Percentiles rank a stretch among this genome's conserved stretches.
Evolutionary conservation across 1,140 invertebrate species (phyloP).

Genomic region (Conus betulinus): DNA sequence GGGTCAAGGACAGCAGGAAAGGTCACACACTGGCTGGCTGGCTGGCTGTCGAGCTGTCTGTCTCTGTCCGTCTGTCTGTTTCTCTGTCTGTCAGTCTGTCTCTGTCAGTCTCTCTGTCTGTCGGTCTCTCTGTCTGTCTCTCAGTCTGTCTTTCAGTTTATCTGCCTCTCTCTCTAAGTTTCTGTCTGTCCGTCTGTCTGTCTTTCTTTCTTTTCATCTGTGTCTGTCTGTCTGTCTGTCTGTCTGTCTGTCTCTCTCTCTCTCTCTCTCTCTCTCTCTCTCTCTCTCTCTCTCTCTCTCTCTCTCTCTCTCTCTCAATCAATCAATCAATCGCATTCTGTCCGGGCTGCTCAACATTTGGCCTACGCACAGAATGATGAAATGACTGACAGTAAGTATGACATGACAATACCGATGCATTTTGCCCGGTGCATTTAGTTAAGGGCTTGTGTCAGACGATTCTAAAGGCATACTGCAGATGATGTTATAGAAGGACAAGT

Average conservation of each 20-base stretch:
- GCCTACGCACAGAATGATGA: too few species aligned
- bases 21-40: background rate
- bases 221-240: too few species aligned
- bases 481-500: too few species aligned
- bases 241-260: background rate
- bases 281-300: background rate
- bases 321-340: background rate
- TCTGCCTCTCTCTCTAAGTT: background rate
- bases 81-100: background rate
- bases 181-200: background rate
- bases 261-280: background rate
- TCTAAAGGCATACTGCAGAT: too few species aligned
- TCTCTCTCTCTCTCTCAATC: background rate
- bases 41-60: background rate
- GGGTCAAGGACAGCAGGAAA: background rate
- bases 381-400: too few species aligned
- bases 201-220: background rate
- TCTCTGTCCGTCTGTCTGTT: background rate
- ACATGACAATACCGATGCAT: too few species aligned
- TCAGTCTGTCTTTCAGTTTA: background rate
- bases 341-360: too few species aligned
- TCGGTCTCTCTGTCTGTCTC: background rate
- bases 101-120: background rate
- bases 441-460: too few species aligned
- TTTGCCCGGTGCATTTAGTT: too few species aligned